Base-by-base conservation (phyloP, 2,888 invertebrate genomes). In the Hylaea fasciaria region DNA sequence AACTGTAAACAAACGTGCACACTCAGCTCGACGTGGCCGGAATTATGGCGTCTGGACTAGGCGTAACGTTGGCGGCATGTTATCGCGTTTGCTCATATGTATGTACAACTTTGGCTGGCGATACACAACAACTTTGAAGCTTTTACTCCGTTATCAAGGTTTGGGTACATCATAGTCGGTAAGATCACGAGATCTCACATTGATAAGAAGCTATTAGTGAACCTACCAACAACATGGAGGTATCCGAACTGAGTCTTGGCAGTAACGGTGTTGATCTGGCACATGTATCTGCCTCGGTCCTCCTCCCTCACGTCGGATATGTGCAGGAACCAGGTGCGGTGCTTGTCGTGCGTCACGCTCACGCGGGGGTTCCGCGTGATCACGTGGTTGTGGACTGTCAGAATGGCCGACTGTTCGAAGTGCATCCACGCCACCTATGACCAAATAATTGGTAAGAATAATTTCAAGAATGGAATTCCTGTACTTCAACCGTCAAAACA, bases 351-450 rank as follows among this genome's bases (percentile, higher is more conserved):
- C 59, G 97, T 96, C 68, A 98, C 97, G 82, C 96, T 96, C 81
- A 98, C 97, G 65, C 98, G 94, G 11, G 97, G 97, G 93, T 98
- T 98, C 77, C 97, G 94, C 56, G 98, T 98, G 87, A 98, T 98
- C 83, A 98, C 98, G 93, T 98, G 97, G 90, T 96, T 97, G 92
- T 98, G 97, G 52, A 98, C 97, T 46, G 98, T 97, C 81, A 98
- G 89, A 80, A 98, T 98, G 49, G 98, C 97, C 53, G 97, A 97
- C 88, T 97, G 97, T 86, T 98, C 98, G 86, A 97, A 97, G 87
- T 98, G 96, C 96, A 98, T 98, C 98, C 98, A 98, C 76, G 98
- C 98, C 68, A 98, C 97, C 98, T 98, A 92, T 35, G 92, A 89
- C 22, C 67, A 64, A 77, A 46, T 71, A 69, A 10, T 43, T 43